Conservation (phyloP, 1,140 invertebrate genomes). For the Heterodera schachtii region DNA sequence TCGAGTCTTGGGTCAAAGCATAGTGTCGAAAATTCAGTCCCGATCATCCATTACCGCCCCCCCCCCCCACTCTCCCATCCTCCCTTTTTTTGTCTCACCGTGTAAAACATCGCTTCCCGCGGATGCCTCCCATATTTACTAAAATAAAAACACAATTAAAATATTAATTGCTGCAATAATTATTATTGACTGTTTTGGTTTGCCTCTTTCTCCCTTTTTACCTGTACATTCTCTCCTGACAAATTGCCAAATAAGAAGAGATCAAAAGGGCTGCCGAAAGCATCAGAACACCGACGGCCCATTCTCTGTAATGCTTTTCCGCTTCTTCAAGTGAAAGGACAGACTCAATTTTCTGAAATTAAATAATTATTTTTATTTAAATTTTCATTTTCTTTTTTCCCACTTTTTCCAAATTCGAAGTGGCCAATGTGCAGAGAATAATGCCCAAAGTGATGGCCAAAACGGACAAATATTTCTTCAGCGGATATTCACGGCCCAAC, state of each 20-base stretch:
- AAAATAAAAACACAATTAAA: neutral
- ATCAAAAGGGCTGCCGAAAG: conserved; percentile 85
- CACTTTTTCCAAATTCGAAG: conserved; percentile 65
- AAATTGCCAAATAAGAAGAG: conserved; percentile 93
- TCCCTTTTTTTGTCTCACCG: conserved; percentile 69
- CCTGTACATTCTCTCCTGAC: conserved; percentile 87
- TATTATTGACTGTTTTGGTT: neutral
- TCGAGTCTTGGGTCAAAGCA: too few relatives aligned
- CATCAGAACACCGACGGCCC: conserved; percentile 76
- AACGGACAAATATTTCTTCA: conserved; percentile 87
- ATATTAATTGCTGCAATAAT: neutral
- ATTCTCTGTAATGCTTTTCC: conserved; percentile 60
- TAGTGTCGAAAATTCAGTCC: too few relatives aligned
- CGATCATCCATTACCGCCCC: too few relatives aligned
- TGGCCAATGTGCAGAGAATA: conserved; percentile 85
- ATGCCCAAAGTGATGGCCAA: conserved; percentile 89
- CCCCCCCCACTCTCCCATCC: conserved; percentile 14
- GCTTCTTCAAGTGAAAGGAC: conserved; percentile 57
- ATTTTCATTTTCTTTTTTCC: neutral
- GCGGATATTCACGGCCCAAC: conserved; percentile 79
- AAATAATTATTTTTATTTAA: conserved; percentile 20
- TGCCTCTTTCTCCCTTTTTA: neutral
- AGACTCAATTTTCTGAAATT: conserved; percentile 38
- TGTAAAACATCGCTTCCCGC: conserved; percentile 89
- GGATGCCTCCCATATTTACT: conserved; percentile 84